Evolutionary conservation across 1,140 invertebrate species (phyloP), one percentile per base, ranked within the genome.

Genomic region (Potamilus streckersoni): DNA sequence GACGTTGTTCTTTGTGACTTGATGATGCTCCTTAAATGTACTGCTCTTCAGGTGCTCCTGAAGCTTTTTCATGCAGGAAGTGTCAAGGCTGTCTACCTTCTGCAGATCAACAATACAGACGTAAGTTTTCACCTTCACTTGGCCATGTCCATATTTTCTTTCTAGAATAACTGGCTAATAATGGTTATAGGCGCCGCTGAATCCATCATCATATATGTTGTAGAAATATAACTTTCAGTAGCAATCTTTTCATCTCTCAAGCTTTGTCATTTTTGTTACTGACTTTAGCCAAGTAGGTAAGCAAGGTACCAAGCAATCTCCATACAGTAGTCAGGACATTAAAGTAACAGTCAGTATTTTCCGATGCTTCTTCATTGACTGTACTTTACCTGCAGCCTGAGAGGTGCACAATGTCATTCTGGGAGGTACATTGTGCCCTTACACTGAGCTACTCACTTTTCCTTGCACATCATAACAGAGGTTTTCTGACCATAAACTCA

Each of bases 191-290:
- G 63, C 4, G 61, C 66, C 69, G 76, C 72, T 14, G 62, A 73
- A 69, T 79, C 78, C 73, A 79, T 76, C 73, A 79, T 76, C 68
- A 79, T 67, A 55, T 76, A 79, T 19, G 67, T 69, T 12, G 72
- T 76, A 15, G 55, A 68, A 14, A 79, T 38, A 57, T 69, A 71
- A 17, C 65, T 65, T 16, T 71, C 61, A 19, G 49, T 68, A 13
- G 69, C 66, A 23, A 79, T 68, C 27, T 49, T 49, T 49, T 49
- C 6, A 6, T 49, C 38, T 11, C 6, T 8, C 11, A 0, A 49
- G 38, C 38, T 49, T 49, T 8, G 38, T 49, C 5, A 49, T 49
- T 11, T 49, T 49, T 49, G 38, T 49, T 4, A 49, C 38, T 49
- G 38, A 11, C 5, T 49, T 49, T 11, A 49, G 38, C 38, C 38